A percentile compares a stretch with the other conserved stretches of the same genome.
Evolutionary conservation across 2,113 vertebrate species (phyloP).

Genomic region (Nothoprocta perdicaria): DNA sequence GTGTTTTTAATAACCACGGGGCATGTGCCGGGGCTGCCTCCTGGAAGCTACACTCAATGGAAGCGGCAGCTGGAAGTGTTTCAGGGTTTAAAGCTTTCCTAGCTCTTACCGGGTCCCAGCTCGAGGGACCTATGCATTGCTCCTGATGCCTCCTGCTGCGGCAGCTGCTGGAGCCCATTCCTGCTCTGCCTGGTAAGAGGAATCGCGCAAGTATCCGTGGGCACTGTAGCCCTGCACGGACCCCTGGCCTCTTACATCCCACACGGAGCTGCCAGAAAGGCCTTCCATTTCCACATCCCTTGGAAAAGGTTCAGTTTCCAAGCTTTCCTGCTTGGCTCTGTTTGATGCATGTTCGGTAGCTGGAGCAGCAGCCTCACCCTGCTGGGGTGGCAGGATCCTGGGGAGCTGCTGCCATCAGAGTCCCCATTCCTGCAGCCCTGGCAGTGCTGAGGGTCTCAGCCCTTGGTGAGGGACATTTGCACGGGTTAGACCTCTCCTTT

Average conservation of each 20-base stretch:
- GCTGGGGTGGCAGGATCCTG: too few relatives aligned
- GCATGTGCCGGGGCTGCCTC: conserved; percentile 39
- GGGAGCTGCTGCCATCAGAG: background rate
- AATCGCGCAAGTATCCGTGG: background rate
- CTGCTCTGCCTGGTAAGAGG: background rate
- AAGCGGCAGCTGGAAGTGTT: conserved; percentile 61
- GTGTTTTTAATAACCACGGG: conserved; percentile 43
- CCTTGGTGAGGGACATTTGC: background rate
- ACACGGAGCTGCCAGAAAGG: background rate
- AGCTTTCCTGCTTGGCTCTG: background rate
- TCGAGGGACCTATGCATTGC: conserved; percentile 18
- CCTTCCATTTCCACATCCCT: background rate
- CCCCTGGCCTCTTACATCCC: background rate
- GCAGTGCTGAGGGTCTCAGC: background rate
- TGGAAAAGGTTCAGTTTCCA: background rate
- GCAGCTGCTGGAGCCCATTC: background rate
- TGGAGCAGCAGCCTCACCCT: too few relatives aligned
- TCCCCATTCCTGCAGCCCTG: fast-evolving
- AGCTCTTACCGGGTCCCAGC: background rate
- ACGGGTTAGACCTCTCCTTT: background rate
- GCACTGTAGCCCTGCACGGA: background rate
- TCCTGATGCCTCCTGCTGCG: background rate
- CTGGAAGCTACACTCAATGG: conserved; percentile 53
- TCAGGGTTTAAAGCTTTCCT: conserved; percentile 24
- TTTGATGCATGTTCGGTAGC: fast-evolving